Percentiles rank a stretch among this genome's conserved stretches.
Evolutionary conservation across 2,113 vertebrate genomes (phyloP).

Genomic region (Coryphaenoides rupestris): DNA sequence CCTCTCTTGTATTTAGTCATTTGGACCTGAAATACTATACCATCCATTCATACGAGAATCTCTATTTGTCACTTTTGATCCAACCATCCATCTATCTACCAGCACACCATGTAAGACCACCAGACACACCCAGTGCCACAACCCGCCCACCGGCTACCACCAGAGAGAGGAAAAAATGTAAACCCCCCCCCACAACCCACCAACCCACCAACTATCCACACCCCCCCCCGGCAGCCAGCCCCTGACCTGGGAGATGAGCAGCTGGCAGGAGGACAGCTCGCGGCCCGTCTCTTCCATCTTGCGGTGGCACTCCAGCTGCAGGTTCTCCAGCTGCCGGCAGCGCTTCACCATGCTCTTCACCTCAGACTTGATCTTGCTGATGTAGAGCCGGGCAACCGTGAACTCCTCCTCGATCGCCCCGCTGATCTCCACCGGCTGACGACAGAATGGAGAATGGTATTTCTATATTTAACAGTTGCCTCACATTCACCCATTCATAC

Average conservation of each 20-base stretch:
- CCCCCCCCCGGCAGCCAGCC: too few relatives aligned
- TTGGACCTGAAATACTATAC: too few relatives aligned
- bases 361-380: conserved; percentile 94
- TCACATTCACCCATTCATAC: too few relatives aligned
- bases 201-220: too few relatives aligned
- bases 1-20: too few relatives aligned
- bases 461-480: too few relatives aligned
- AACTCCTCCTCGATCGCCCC: conserved; percentile 95
- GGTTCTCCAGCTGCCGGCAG: conserved; percentile 87
- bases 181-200: neutral
- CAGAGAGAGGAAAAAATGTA: too few relatives aligned
- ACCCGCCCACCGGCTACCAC: too few relatives aligned
- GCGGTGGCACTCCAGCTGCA: conserved; percentile 91
- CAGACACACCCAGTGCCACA: neutral
- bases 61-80: neutral
- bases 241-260: conserved; percentile 86
- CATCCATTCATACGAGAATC: too few relatives aligned
- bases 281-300: conserved; percentile 93
- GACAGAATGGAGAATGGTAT: too few relatives aligned
- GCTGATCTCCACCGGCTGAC: conserved; percentile 88
- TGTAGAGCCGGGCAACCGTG: conserved; percentile 88
- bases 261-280: conserved; percentile 91
- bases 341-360: conserved; percentile 94
- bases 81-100: neutral
- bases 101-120: neutral